Evolutionary conservation across 2,888 invertebrate species (phyloP).

Genomic region (Brassicogethes aeneus): DNA sequence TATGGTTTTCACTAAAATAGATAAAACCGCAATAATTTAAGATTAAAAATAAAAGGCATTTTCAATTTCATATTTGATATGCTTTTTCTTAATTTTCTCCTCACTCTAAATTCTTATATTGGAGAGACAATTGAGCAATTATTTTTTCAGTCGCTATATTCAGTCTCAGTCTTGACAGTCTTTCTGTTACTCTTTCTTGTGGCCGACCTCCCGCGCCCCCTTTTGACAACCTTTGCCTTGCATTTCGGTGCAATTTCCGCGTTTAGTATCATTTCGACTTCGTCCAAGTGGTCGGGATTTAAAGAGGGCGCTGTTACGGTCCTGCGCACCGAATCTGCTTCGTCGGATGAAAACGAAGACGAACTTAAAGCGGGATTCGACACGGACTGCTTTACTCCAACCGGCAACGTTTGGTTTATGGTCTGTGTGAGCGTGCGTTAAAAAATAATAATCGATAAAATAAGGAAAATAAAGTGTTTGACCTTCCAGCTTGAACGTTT

Average conservation of each 20-base stretch:
- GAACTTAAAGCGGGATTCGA: background rate
- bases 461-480: too few species aligned
- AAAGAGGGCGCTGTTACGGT: background rate
- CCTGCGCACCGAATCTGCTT: background rate
- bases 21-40: too few species aligned
- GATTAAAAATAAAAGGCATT: too few species aligned
- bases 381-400: background rate
- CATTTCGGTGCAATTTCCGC: background rate
- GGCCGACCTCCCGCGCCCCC: constrained; percentile 9
- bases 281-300: background rate
- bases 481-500: too few species aligned
- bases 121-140: too few species aligned
- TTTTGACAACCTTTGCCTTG: constrained; percentile 14
- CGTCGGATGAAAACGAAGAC: background rate
- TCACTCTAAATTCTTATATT: too few species aligned
- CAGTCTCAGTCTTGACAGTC: constrained; percentile 23
- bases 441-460: too few species aligned
- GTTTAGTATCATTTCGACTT: background rate
- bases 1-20: too few species aligned
- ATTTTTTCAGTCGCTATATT: constrained; percentile 26
- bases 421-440: background rate
- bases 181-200: constrained; percentile 29
- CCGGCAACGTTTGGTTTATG: background rate
- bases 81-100: too few species aligned
- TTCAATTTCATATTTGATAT: too few species aligned